Percentiles rank a stretch among this genome's conserved stretches.
phyloP scores from a whole-genome alignment of 2,888 invertebrate genomes.

The Tetramorium bicarinatum region DNA sequence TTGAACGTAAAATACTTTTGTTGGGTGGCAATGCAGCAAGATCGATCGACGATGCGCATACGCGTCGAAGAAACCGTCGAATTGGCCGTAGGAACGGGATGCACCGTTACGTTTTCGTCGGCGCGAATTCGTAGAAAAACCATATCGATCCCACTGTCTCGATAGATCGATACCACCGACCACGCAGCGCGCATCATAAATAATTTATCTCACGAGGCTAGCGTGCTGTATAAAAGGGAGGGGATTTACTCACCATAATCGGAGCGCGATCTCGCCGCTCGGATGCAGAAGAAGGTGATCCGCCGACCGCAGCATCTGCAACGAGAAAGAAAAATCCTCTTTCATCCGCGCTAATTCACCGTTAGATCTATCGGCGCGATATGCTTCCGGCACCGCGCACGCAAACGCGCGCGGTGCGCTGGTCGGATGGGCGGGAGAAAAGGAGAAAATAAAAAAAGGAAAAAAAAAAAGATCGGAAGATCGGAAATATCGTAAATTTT shows the following conservation, averaged over 20 bases:
- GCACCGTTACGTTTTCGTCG: constrained; percentile 41
- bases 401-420: not conserved
- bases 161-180: constrained; percentile 52
- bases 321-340: constrained; percentile 68
- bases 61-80: not conserved
- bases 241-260: constrained; percentile 81
- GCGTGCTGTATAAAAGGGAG: not conserved
- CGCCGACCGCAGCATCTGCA: constrained; percentile 79
- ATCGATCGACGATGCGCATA: not conserved
- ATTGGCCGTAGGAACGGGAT: not conserved
- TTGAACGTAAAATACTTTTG: too few species aligned
- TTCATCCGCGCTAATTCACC: constrained; percentile 71
- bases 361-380: constrained; percentile 62
- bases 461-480: not conserved
- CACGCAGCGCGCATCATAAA: constrained; percentile 61
- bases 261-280: constrained; percentile 78
- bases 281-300: constrained; percentile 73
- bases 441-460: not conserved
- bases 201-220: constrained; percentile 64
- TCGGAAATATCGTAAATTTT: constrained; percentile 60
- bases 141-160: constrained; percentile 3
- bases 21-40: not conserved
- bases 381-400: constrained; percentile 38
- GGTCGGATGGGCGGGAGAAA: not conserved
- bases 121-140: constrained; percentile 56